A percentile compares a stretch with the other conserved stretches of the same genome.
phyloP scores from a whole-genome alignment of 2,888 invertebrate genomes.

The Lucinisca nassula region DNA sequence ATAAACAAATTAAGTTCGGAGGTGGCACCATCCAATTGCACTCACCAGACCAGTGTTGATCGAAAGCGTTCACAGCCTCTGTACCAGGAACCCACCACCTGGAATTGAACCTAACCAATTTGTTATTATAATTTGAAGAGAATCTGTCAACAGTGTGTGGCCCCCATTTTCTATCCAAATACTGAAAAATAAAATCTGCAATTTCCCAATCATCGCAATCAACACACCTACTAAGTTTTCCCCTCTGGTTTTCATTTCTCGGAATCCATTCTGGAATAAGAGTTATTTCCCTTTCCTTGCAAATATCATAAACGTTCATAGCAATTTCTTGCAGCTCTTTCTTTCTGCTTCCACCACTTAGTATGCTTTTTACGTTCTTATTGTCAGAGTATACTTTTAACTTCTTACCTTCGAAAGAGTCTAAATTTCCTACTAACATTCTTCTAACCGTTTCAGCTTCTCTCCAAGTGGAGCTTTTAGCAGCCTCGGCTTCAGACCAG shows the following conservation, averaged over 20 bases:
- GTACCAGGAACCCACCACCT: neutral
- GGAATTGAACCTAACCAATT: neutral
- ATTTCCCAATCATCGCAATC: conserved; percentile 69
- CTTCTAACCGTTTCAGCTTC: conserved; percentile 52
- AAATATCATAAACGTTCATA: conserved; percentile 32
- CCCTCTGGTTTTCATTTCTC: conserved; percentile 39
- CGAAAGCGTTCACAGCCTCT: too few species aligned
- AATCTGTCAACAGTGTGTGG: conserved; percentile 58
- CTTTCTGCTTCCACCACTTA: neutral
- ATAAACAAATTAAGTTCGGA: too few species aligned
- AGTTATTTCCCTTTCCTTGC: conserved; percentile 27
- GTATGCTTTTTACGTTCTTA: neutral
- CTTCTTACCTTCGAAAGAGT: neutral
- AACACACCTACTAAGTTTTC: conserved; percentile 56
- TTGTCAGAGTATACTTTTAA: neutral
- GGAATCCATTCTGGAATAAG: conserved; percentile 57
- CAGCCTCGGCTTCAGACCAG: conserved; percentile 41
- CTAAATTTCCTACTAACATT: neutral
- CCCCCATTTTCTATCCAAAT: conserved; percentile 49
- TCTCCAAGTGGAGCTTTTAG: conserved; percentile 61
- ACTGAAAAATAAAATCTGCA: conserved; percentile 36
- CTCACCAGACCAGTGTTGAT: too few species aligned
- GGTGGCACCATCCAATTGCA: too few species aligned
- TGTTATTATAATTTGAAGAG: conserved; percentile 21
- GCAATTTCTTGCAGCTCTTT: conserved; percentile 52